Evolutionary conservation across 2,888 invertebrate genomes (phyloP).

Genomic region (Notodonta ziczac): DNA sequence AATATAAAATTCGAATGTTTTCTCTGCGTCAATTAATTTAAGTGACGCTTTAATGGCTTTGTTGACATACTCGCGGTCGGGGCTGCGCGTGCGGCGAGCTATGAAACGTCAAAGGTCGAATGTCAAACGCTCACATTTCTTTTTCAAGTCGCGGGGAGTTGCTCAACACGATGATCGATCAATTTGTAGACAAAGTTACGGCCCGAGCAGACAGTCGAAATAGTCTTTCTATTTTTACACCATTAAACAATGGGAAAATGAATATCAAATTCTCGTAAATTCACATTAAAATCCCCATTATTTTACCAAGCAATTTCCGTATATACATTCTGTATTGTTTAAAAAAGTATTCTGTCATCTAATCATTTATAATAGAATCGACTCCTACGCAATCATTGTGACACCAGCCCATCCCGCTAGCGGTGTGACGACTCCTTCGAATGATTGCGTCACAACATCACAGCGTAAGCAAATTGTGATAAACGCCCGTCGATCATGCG

Average conservation of each 20-base stretch:
- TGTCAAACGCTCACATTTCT: constrained; percentile 13
- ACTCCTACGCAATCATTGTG: background rate
- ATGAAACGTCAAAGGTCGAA: constrained; percentile 22
- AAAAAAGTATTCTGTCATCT: too few relatives aligned
- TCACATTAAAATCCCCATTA: too few relatives aligned
- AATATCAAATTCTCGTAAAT: too few relatives aligned
- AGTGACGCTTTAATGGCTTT: constrained; percentile 1
- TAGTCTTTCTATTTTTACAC: too few relatives aligned
- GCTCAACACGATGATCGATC: constrained; percentile 14
- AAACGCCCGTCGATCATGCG: constrained; percentile 22
- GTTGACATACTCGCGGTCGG: constrained; percentile 1
- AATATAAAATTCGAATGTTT: background rate
- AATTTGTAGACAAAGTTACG: constrained; percentile 7
- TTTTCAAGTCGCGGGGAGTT: constrained; percentile 15
- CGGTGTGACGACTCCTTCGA: constrained; percentile 12
- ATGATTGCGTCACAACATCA: constrained; percentile 21
- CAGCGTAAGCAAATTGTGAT: constrained; percentile 24
- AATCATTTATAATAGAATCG: background rate
- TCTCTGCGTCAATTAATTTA: constrained; percentile 1
- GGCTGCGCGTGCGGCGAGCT: background rate
- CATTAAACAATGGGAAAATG: too few relatives aligned
- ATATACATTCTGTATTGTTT: too few relatives aligned
- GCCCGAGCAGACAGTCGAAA: background rate
- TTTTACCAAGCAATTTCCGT: too few relatives aligned
- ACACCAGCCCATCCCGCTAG: background rate